A percentile compares a stretch with the other conserved stretches of the same genome.
phyloP scores from a whole-genome alignment of 2,113 vertebrate genomes.

The Saiga tatarica region DNA sequence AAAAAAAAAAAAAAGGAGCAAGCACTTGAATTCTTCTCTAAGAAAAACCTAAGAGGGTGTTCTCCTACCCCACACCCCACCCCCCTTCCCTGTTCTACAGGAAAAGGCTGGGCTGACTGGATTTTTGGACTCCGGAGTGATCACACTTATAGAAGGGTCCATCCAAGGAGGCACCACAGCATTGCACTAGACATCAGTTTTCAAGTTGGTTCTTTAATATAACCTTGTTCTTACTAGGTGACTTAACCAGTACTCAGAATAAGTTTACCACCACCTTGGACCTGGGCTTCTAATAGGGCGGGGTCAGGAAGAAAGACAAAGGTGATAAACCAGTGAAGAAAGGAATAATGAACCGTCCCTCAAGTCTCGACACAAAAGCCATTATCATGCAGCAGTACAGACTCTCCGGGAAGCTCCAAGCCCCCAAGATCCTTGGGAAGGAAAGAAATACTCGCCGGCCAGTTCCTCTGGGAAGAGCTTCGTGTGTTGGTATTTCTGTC shows the following conservation, averaged over 20 bases:
- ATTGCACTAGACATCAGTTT: background rate
- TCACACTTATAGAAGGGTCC: background rate
- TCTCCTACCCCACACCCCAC: background rate
- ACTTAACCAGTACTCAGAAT: background rate
- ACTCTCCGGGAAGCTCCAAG: background rate
- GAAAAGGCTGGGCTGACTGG: background rate
- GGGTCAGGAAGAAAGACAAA: background rate
- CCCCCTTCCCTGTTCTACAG: background rate
- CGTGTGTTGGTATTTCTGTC: background rate
- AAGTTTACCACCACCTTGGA: background rate
- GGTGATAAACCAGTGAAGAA: background rate
- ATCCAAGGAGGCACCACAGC: background rate
- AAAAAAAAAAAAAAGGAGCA: background rate
- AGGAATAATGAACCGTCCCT: background rate
- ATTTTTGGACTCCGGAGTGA: background rate
- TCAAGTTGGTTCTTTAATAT: background rate
- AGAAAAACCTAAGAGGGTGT: background rate
- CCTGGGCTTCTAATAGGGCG: background rate
- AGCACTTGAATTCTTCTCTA: background rate
- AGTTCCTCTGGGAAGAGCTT: slow-evolving; percentile 2
- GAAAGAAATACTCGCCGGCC: background rate
- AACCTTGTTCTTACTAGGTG: background rate
- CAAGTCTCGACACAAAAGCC: background rate
- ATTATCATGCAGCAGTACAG: background rate
- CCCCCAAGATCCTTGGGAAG: background rate